These are phyloP conservation scores for Microcebus jonahi DNA, from an alignment of 2,113 vertebrate species.

Conservation along the genomic window DNA sequence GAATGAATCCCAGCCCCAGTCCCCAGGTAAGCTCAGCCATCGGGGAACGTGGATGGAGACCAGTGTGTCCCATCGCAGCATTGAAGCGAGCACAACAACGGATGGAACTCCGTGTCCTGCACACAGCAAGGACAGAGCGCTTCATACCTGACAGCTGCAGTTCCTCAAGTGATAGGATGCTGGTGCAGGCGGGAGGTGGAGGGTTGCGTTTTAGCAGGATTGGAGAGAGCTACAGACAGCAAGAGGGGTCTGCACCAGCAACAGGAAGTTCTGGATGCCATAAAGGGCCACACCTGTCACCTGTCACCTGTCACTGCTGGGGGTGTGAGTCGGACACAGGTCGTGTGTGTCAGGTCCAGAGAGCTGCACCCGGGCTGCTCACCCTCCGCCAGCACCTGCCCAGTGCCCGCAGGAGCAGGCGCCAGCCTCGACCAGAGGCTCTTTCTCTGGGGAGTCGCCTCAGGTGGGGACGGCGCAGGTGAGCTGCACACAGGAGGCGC, in stretches of 20 bases:
- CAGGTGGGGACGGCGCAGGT: accelerated
- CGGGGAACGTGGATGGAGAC: accelerated
- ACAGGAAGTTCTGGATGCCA: accelerated
- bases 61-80: accelerated
- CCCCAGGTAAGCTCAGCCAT: accelerated
- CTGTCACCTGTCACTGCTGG: no score
- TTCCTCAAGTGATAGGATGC: background rate
- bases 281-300: no score
- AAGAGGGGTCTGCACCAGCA: background rate
- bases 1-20: no score
- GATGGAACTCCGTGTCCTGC: background rate
- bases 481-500: accelerated
- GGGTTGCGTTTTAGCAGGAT: background rate
- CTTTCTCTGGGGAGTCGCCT: background rate
- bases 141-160: accelerated
- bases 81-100: background rate
- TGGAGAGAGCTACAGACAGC: accelerated
- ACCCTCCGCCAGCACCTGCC: background rate
- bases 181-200: background rate
- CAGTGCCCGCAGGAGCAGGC: accelerated
- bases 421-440: background rate
- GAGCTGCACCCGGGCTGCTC: background rate
- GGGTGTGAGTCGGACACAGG: background rate
- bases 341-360: background rate
- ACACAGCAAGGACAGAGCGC: background rate